These are phyloP conservation scores for Coleophora deauratella DNA, from an alignment of 2,888 invertebrate species.

Conservation along the genomic window DNA sequence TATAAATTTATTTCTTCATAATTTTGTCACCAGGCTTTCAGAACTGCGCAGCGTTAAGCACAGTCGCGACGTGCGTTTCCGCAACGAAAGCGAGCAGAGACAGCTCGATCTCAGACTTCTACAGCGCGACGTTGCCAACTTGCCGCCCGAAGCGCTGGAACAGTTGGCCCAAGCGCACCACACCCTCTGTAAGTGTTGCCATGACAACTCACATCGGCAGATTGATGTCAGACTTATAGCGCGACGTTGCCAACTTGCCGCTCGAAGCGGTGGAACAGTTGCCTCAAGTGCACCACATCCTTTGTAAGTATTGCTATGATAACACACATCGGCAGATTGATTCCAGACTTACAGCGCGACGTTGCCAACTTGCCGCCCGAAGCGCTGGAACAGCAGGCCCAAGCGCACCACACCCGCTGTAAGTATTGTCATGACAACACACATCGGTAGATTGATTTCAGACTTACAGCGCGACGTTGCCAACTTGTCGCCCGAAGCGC, in stretches of 20 bases:
- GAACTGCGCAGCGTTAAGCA: constrained; percentile 84
- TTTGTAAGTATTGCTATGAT: constrained; percentile 78
- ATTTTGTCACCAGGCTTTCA: constrained; percentile 68
- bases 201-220: too few relatives aligned
- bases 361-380: constrained; percentile 82
- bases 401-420: constrained; percentile 82
- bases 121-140: constrained; percentile 81
- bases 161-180: constrained; percentile 83
- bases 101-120: constrained; percentile 84
- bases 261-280: constrained; percentile 82
- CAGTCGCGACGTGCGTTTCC: constrained; percentile 81
- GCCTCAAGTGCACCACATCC: constrained; percentile 82
- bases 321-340: constrained; percentile 82
- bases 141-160: constrained; percentile 82
- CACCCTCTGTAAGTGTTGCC: constrained; percentile 78
- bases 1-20: too few relatives aligned
- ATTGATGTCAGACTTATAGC: constrained; percentile 32
- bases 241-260: constrained; percentile 82
- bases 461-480: constrained; percentile 82
- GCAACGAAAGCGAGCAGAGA: constrained; percentile 84
- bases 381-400: constrained; percentile 82
- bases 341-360: constrained; percentile 77
- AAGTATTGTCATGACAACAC: constrained; percentile 49
- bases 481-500: constrained; percentile 81
- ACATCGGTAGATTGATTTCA: constrained; percentile 84